phyloP scores from a whole-genome alignment of 2,113 vertebrate genomes.

The Pristiophorus japonicus region DNA sequence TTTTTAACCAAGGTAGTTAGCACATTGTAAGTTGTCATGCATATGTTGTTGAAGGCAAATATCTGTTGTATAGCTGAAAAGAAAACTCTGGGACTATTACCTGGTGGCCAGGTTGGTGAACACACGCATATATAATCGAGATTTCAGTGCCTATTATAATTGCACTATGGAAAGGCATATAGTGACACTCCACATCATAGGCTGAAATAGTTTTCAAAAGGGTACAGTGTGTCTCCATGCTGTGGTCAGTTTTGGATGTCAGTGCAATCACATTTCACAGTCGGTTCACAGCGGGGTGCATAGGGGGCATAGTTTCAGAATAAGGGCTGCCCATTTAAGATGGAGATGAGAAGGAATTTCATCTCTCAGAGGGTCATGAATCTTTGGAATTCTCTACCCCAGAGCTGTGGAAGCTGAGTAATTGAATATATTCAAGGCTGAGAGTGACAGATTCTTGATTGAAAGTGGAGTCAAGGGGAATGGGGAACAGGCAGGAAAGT shows the following conservation, averaged over 20 bases:
- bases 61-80: not conserved
- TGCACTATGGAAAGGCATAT: not conserved
- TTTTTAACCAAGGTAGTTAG: not conserved
- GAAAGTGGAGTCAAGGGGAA: too few species aligned
- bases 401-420: too few species aligned
- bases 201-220: not conserved
- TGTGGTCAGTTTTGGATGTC: not conserved
- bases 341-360: too few species aligned
- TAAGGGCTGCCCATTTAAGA: too few species aligned
- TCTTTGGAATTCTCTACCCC: too few species aligned
- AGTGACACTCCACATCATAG: not conserved
- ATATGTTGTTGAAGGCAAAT: not conserved
- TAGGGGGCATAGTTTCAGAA: too few species aligned
- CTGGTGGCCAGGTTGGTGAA: not conserved
- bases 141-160: not conserved
- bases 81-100: not conserved
- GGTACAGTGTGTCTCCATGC: not conserved
- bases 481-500: too few species aligned
- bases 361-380: too few species aligned
- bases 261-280: not conserved
- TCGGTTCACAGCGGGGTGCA: too few species aligned
- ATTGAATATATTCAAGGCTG: too few species aligned
- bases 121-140: not conserved
- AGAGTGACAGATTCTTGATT: too few species aligned
- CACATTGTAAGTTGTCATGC: not conserved